Base-by-base conservation (phyloP, 2,888 invertebrate species). In the Zaprionus bogoriensis region DNA sequence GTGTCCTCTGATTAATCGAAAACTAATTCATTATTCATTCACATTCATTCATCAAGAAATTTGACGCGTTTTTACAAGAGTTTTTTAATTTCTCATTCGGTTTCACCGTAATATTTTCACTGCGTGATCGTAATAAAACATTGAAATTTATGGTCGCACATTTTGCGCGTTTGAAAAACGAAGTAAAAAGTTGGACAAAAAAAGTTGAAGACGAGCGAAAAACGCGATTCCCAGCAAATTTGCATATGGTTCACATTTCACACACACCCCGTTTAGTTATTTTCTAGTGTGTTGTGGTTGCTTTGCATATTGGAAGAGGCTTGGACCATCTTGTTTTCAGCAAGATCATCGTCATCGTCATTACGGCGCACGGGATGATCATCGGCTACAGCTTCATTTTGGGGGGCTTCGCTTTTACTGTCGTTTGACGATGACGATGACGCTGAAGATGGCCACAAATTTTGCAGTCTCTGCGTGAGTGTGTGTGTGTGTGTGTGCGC, bases 211-310 rank as follows among this genome's bases (percentile, higher is more conserved):
- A n/a, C n/a, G 19, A 54, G 42, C 22, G 42, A 54, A 54, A 52
- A 55, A 44, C 47, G 42, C 67, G 48, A 58, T 72, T 71, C 64
- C 67, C 73, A 55, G 39, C 54, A 51, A 36, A 79, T 79, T 79
- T 80, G 77, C 83, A 79, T 79, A 69, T 79, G 77, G 74, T 74
- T 80, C 77, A 79, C 77, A 79, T 80, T 79, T 83, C 78, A 77
- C 77, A 77, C 77, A 84, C 81, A 83, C 84, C 81, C 84, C 81
- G 75, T 77, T 83, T 79, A 69, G 14, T 17, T 53, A 14, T 73
- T 65, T 48, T 48, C 50, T 65, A 59, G 41, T 62, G 57, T 64
- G 52, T 59, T 67, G 70, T 65, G 77, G 72, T 79, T 83, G 80
- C 59, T 79, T 80, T 84, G 79, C 84, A 80, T 83, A 83, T 83